Conservation (phyloP, 2,797 vertebrate genomes). For the Trachurus trachurus region DNA sequence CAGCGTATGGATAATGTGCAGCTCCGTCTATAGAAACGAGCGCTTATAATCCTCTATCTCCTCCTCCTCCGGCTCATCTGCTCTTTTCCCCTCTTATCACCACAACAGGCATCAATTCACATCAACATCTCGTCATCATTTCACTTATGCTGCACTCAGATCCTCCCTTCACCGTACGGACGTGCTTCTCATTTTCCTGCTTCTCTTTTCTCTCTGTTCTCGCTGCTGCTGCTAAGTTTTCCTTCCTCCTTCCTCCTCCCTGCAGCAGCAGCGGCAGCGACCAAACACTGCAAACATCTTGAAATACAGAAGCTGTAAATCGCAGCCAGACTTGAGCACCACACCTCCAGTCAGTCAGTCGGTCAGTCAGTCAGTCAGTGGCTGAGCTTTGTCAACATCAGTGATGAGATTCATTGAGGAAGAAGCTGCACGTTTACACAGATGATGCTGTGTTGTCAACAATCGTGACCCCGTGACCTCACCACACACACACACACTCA, state of each 20-base stretch:
- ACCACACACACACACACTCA: not conserved
- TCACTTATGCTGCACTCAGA: not conserved
- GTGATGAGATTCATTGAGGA: conserved; percentile 18
- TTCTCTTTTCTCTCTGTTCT: conserved; percentile 20
- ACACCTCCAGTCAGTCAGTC: conserved; percentile 16
- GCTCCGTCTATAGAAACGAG: not conserved
- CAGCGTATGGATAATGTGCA: conserved; percentile 49
- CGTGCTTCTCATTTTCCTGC: conserved; percentile 23
- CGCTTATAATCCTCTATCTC: conserved; percentile 15
- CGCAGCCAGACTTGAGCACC: conserved; percentile 15
- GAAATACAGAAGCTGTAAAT: conserved; percentile 45
- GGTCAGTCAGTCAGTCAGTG: conserved; percentile 10
- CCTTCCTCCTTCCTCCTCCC: conserved; percentile 64
- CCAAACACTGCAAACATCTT: conserved; percentile 30
- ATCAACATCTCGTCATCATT: conserved; percentile 23
- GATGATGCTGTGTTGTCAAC: not conserved
- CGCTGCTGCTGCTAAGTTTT: conserved; percentile 10
- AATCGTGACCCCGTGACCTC: conserved; percentile 12
- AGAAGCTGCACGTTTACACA: not conserved
- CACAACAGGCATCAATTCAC: not conserved
- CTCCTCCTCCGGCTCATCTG: not conserved
- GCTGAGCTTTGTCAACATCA: conserved; percentile 13
- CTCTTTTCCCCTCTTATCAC: not conserved
- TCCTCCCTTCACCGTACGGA: conserved; percentile 27
- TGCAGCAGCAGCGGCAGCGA: conserved; percentile 35